These are phyloP conservation scores for Diceros bicornis DNA, from an alignment of 2,797 vertebrate species.

Conservation along the genomic window DNA sequence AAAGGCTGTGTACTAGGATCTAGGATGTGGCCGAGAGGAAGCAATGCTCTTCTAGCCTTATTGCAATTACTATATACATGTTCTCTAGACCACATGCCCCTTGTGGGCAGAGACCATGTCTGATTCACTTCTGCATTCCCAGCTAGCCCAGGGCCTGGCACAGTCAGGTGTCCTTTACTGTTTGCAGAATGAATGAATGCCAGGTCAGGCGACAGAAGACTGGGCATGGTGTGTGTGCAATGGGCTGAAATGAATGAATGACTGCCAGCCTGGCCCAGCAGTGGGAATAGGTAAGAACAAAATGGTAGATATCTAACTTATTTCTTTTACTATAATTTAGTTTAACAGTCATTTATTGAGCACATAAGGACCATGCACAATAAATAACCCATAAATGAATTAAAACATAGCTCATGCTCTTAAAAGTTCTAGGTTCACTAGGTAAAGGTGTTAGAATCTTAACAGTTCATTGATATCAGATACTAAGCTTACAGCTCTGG, in stretches of 20 bases:
- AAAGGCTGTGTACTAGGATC: not conserved
- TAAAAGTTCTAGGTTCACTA: slow-evolving; percentile 45
- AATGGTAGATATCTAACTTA: slow-evolving; percentile 23
- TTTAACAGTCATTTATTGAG: slow-evolving; percentile 1
- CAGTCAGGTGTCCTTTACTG: not conserved
- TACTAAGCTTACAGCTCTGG: slow-evolving; percentile 51
- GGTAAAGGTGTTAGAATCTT: slow-evolving; percentile 41
- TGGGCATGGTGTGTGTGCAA: not conserved
- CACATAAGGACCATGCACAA: not conserved
- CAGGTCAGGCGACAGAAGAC: slow-evolving; percentile 14
- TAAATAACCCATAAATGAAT: slow-evolving; percentile 24
- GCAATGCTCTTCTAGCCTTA: not conserved
- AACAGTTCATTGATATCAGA: slow-evolving; percentile 41
- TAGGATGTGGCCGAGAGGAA: slow-evolving; percentile 49
- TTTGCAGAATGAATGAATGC: not conserved
- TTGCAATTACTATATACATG: not conserved
- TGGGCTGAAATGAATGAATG: not conserved
- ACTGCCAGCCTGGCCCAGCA: not conserved
- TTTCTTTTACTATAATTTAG: slow-evolving; percentile 40
- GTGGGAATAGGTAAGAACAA: not conserved
- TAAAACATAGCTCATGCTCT: slow-evolving; percentile 50
- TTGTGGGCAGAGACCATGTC: not conserved
- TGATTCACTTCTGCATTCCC: not conserved
- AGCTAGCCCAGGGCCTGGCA: slow-evolving; percentile 36
- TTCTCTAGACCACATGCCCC: not conserved